Evolutionary conservation across 2,113 vertebrate genomes (phyloP).

Genomic region (Thalassoma bifasciatum): DNA sequence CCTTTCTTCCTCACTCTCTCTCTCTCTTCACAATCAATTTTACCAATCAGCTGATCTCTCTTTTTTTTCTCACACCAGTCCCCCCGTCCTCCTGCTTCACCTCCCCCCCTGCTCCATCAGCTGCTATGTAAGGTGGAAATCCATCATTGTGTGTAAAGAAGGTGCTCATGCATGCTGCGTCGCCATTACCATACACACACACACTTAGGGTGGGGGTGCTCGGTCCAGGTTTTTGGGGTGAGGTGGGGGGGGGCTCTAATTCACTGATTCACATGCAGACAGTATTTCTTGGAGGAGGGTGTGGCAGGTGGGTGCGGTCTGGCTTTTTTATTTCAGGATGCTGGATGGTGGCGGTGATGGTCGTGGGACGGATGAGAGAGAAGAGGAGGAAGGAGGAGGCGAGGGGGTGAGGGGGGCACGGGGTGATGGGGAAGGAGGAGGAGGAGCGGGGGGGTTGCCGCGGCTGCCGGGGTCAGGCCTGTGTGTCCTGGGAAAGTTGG

Average conservation of each 20-base stretch:
- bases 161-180: constrained; percentile 26
- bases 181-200: constrained; percentile 54
- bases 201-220: constrained; percentile 8
- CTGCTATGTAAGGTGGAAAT: constrained; percentile 71
- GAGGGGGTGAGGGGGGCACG: constrained; percentile 28
- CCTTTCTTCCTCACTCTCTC: constrained; percentile 38
- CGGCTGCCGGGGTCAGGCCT: constrained; percentile 84
- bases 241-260: constrained; percentile 46
- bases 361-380: constrained; percentile 39
- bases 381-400: constrained; percentile 24
- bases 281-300: constrained; percentile 67
- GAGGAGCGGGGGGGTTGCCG: constrained; percentile 44
- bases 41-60: constrained; percentile 81
- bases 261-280: constrained; percentile 75
- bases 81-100: constrained; percentile 17
- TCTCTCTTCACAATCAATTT: constrained; percentile 72
- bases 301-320: constrained; percentile 67
- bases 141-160: constrained; percentile 68
- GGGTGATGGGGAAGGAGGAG: constrained; percentile 31
- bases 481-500: constrained; percentile 87
- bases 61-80: constrained; percentile 3
- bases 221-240: constrained; percentile 1
- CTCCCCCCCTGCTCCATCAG: constrained; percentile 57
- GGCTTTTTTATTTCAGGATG: constrained; percentile 37
- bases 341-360: constrained; percentile 44